Evolutionary conservation across 1,140 invertebrate genomes (phyloP).

Genomic region (Lethocerus indicus): DNA sequence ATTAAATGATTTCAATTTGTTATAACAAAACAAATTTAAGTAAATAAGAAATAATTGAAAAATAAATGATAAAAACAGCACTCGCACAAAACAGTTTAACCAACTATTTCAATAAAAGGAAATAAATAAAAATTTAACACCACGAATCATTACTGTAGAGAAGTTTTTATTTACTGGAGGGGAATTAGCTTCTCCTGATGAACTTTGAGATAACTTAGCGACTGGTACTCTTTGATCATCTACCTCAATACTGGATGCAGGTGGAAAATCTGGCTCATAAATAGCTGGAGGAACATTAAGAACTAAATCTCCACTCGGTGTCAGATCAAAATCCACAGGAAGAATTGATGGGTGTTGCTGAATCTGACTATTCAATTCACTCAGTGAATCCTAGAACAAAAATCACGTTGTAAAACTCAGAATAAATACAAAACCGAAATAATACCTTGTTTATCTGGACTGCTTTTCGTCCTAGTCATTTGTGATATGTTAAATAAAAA

Average conservation of each 20-base stretch:
- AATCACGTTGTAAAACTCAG: too few species aligned
- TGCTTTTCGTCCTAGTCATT: too few species aligned
- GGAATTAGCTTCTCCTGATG: constrained; percentile 26
- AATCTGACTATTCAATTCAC: constrained; percentile 61
- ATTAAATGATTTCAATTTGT: not conserved
- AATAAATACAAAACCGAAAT: too few species aligned
- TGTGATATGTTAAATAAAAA: too few species aligned
- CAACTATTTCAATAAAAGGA: not conserved
- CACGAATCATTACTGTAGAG: not conserved
- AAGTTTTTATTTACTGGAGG: constrained; percentile 16
- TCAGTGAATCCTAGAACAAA: constrained; percentile 49
- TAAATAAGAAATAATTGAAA: not conserved
- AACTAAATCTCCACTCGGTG: constrained; percentile 44
- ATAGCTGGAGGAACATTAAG: constrained; percentile 17
- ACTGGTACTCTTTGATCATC: constrained; percentile 35
- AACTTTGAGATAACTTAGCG: constrained; percentile 30
- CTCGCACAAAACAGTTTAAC: not conserved
- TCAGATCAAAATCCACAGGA: constrained; percentile 82
- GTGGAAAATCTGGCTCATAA: constrained; percentile 16
- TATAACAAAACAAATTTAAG: not conserved
- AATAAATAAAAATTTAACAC: not conserved
- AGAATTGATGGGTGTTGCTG: constrained; percentile 79
- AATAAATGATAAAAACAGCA: not conserved
- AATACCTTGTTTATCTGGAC: too few species aligned
- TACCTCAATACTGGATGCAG: constrained; percentile 24